Percentiles rank a stretch among this genome's conserved stretches.
phyloP scores from a whole-genome alignment of 2,888 invertebrate genomes.

The Rotaria magnacalcarata region DNA sequence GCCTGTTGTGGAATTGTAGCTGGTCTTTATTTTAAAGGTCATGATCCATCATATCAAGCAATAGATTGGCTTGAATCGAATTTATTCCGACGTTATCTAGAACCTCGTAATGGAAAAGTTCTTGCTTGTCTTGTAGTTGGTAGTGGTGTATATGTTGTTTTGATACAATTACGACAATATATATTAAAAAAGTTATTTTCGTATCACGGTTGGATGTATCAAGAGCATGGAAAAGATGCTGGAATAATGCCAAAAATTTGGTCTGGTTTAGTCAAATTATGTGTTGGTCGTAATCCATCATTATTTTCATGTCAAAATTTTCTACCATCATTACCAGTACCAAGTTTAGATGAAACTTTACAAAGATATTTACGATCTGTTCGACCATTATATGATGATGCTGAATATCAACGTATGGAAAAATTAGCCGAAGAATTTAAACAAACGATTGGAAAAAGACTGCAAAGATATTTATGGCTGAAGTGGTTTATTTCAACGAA shows the following conservation, averaged over 20 bases:
- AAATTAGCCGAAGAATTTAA: slow-evolving; percentile 78
- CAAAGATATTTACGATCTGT: slow-evolving; percentile 80
- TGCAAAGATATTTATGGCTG: slow-evolving; percentile 83
- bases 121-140: slow-evolving; percentile 59
- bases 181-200: slow-evolving; percentile 76
- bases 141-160: slow-evolving; percentile 76
- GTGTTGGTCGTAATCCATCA: slow-evolving; percentile 81
- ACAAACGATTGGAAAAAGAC: slow-evolving; percentile 77
- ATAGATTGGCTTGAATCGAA: slow-evolving; percentile 71
- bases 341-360: slow-evolving; percentile 80
- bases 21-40: slow-evolving; percentile 67
- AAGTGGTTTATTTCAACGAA: slow-evolving; percentile 78
- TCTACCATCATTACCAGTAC: slow-evolving; percentile 83
- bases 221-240: slow-evolving; percentile 71
- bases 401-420: slow-evolving; percentile 76
- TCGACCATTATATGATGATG: slow-evolving; percentile 75
- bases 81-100: slow-evolving; percentile 62
- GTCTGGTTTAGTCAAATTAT: slow-evolving; percentile 73
- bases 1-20: slow-evolving; percentile 69
- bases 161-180: slow-evolving; percentile 80
- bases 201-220: slow-evolving; percentile 99
- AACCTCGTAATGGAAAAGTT: slow-evolving; percentile 35
- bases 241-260: slow-evolving; percentile 75
- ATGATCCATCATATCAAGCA: slow-evolving; percentile 76
- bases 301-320: slow-evolving; percentile 95